Conservation (phyloP, 1,140 invertebrate species). For the Eciton burchellii region DNA sequence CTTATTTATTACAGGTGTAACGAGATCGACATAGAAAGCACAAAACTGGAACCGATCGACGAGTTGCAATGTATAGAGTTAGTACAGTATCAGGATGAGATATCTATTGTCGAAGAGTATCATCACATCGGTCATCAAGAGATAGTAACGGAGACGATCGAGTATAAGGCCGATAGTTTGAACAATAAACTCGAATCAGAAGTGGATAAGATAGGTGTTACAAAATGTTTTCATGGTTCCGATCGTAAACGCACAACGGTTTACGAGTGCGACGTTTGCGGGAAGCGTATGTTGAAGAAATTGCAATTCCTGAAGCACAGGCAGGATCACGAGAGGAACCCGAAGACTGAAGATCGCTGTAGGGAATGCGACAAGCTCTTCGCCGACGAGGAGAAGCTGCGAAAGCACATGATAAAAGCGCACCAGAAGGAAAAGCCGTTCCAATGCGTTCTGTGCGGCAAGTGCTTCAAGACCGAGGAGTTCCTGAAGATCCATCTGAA, state of each 20-base stretch:
- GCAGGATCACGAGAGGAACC: constrained; percentile 55
- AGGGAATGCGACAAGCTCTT: constrained; percentile 72
- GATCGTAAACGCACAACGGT: constrained; percentile 17
- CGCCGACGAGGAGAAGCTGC: constrained; percentile 58
- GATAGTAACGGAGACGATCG: constrained; percentile 56
- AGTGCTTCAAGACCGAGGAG: constrained; percentile 87
- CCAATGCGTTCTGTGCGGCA: constrained; percentile 85
- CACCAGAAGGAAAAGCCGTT: constrained; percentile 79
- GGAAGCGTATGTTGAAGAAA: constrained; percentile 68
- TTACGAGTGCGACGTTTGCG: constrained; percentile 73
- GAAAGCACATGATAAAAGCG: constrained; percentile 66
- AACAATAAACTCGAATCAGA: constrained; percentile 19
- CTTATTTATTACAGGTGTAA: constrained; percentile 75
- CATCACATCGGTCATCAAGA: constrained; percentile 58
- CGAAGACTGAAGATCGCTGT: constrained; percentile 50
- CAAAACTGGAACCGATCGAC: constrained; percentile 56
- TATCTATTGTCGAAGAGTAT: constrained; percentile 59
- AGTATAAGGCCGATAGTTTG: constrained; percentile 15
- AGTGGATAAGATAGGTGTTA: background rate
- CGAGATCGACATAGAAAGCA: constrained; percentile 36
- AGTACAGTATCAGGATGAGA: constrained; percentile 48
- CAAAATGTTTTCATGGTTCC: background rate
- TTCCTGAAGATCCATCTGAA: constrained; percentile 80
- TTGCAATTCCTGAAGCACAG: constrained; percentile 67
- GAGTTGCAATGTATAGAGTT: constrained; percentile 59